Evolutionary conservation across 2,113 vertebrate genomes (phyloP).

Genomic region (Motacilla alba): DNA sequence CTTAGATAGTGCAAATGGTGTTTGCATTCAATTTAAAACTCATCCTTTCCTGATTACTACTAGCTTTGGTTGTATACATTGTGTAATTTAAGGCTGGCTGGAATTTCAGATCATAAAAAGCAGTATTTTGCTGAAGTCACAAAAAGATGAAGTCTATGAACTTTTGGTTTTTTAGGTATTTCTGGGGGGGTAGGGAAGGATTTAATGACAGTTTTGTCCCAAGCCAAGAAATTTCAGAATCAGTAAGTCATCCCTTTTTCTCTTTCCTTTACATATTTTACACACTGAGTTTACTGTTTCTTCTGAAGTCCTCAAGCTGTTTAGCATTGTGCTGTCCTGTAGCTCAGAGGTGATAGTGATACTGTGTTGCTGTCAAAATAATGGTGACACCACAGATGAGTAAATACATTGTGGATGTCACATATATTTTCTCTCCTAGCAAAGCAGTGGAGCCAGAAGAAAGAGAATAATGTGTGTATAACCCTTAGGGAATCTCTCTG

Average conservation of each 20-base stretch:
- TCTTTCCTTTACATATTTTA: neutral
- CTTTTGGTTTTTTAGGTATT: neutral
- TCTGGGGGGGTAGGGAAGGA: rapidly evolving
- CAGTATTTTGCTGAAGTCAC: neutral
- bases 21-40: neutral
- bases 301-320: neutral
- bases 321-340: neutral
- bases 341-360: neutral
- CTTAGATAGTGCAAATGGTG: neutral
- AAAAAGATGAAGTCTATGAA: neutral
- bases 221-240: neutral
- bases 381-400: neutral
- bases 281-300: neutral
- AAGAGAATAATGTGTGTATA: neutral
- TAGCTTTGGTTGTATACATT: neutral
- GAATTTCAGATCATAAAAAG: neutral
- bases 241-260: neutral
- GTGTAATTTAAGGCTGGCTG: neutral
- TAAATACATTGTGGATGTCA: neutral
- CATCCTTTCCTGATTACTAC: neutral
- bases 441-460: neutral
- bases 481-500: neutral
- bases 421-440: neutral
- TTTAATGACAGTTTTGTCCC: neutral
- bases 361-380: neutral